Conservation (phyloP, 2,888 invertebrate species). For the Falcaria lacertinaria region DNA sequence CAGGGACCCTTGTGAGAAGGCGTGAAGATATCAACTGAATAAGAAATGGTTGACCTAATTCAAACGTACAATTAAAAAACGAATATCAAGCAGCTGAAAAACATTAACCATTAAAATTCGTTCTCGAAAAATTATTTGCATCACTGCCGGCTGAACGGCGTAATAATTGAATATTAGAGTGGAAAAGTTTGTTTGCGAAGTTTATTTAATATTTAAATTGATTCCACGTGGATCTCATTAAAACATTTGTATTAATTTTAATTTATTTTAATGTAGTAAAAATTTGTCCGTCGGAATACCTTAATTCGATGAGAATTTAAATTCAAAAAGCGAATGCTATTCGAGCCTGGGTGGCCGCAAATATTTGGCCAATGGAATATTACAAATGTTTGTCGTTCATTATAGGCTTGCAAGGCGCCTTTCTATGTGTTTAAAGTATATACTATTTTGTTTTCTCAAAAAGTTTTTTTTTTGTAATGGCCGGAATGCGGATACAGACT, state of each 20-base stretch:
- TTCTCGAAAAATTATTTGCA: conserved; percentile 2
- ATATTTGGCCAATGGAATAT: not conserved
- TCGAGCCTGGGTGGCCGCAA: conserved; percentile 1
- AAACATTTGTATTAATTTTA: conserved; percentile 7
- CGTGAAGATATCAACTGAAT: too few relatives aligned
- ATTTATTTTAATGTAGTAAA: conserved; percentile 3
- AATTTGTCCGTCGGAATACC: not conserved
- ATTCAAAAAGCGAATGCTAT: not conserved
- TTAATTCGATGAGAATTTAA: not conserved
- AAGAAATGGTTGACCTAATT: not conserved
- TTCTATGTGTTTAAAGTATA: too few relatives aligned
- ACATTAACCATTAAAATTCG: not conserved
- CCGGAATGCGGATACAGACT: too few relatives aligned
- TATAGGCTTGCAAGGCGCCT: not conserved
- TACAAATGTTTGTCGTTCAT: not conserved
- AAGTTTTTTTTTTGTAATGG: too few relatives aligned
- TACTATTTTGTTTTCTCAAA: too few relatives aligned
- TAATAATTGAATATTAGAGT: conserved; percentile 16
- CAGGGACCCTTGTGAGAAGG: too few relatives aligned
- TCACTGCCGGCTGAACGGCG: conserved; percentile 4
- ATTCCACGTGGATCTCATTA: conserved; percentile 10
- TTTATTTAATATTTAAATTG: conserved; percentile 15
- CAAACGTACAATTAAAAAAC: not conserved
- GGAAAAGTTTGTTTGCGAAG: conserved; percentile 7
- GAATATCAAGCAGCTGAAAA: not conserved